Percentiles rank a stretch among this genome's conserved stretches.
Evolutionary conservation across 1,140 invertebrate species (phyloP).

Genomic region (Pemphigus obesinymphae): DNA sequence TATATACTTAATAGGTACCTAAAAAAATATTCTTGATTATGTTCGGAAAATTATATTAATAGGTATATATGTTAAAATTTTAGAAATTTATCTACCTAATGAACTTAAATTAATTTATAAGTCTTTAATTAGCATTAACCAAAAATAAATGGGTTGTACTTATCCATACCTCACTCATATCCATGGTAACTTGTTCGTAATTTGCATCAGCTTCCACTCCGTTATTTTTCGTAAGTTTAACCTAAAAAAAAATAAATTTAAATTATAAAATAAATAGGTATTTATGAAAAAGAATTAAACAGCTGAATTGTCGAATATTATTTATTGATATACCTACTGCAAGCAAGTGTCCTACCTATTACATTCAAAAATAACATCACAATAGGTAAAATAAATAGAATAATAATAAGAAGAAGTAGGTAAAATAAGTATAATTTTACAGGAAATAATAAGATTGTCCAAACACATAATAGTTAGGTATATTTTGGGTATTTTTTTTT

Average conservation of each 20-base stretch:
- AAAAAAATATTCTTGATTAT: neutral
- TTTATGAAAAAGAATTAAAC: neutral
- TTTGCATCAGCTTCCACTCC: constrained; percentile 42
- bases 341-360: too few species aligned
- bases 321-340: too few species aligned
- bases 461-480: too few species aligned
- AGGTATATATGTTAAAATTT: neutral
- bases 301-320: too few species aligned
- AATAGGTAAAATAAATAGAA: too few species aligned
- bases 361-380: too few species aligned
- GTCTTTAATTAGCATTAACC: constrained; percentile 1
- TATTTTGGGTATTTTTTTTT: too few species aligned
- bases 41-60: neutral
- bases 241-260: constrained; percentile 16
- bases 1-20: neutral
- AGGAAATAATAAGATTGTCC: too few species aligned
- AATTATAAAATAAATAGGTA: neutral
- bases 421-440: too few species aligned
- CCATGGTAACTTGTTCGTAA: constrained; percentile 44
- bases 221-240: constrained; percentile 18
- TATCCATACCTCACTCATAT: constrained; percentile 45
- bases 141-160: neutral
- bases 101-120: neutral
- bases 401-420: too few species aligned
- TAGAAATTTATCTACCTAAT: neutral